These are phyloP conservation scores for Hycleus cichorii DNA, from an alignment of 1,140 invertebrate species.

Conservation along the genomic window DNA sequence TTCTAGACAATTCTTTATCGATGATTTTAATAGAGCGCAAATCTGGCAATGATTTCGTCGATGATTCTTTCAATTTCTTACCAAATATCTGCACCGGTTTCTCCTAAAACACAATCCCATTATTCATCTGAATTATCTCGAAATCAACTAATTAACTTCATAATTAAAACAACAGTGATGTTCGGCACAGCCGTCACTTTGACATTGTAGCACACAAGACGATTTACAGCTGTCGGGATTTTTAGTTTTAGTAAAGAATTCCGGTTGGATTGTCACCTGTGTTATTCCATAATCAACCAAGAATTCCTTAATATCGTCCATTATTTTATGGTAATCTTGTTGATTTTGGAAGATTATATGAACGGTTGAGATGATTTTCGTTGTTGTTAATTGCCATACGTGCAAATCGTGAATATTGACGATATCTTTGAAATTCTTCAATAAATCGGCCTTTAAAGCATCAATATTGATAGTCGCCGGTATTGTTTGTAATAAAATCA, in stretches of 20 bases:
- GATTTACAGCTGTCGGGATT: slow-evolving; percentile 28
- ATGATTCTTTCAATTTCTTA: neutral
- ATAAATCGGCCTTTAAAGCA: slow-evolving; percentile 53
- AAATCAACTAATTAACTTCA: slow-evolving; percentile 7
- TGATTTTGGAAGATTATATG: slow-evolving; percentile 65
- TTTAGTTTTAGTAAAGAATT: slow-evolving; percentile 50
- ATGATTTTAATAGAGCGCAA: slow-evolving; percentile 6
- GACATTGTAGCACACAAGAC: slow-evolving; percentile 36
- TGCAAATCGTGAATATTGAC: slow-evolving; percentile 75
- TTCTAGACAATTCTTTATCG: slow-evolving; percentile 7
- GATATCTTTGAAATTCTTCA: slow-evolving; percentile 67
- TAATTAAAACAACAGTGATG: slow-evolving; percentile 35
- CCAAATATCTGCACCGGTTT: too few relatives aligned
- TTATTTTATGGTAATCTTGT: slow-evolving; percentile 57
- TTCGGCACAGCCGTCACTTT: slow-evolving; percentile 32
- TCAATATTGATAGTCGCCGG: slow-evolving; percentile 71
- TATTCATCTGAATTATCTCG: too few relatives aligned
- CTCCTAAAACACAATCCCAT: too few relatives aligned
- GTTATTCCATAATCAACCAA: slow-evolving; percentile 67
- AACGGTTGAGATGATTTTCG: slow-evolving; percentile 63
- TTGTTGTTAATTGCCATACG: slow-evolving; percentile 67
- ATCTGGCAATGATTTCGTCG: slow-evolving; percentile 6
- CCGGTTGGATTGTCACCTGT: slow-evolving; percentile 70
- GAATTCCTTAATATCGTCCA: slow-evolving; percentile 57
- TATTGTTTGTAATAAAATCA: slow-evolving; percentile 74